Conservation (phyloP, 2,797 vertebrate species). For the Chiloscyllium punctatum region DNA sequence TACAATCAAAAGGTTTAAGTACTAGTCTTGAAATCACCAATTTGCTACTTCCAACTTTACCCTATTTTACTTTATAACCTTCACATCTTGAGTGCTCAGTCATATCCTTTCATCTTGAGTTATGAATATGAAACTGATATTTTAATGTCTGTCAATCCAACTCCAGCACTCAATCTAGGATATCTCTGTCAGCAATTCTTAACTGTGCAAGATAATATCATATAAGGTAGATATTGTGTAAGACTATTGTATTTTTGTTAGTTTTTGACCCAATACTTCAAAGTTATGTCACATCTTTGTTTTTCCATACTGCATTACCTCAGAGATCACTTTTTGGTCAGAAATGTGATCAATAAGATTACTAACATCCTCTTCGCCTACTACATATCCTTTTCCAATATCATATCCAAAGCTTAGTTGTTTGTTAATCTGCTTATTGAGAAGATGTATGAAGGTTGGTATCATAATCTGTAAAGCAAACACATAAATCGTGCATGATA, state of each 20-base stretch:
- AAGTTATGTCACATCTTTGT: background rate
- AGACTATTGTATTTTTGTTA: background rate
- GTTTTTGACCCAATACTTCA: background rate
- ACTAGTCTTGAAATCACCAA: background rate
- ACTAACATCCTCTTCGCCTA: slow-evolving; percentile 41
- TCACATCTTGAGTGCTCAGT: background rate
- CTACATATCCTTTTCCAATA: slow-evolving; percentile 43
- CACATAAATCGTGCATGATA: background rate
- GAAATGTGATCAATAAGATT: slow-evolving; percentile 43
- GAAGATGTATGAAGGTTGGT: slow-evolving; percentile 38
- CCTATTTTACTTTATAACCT: background rate
- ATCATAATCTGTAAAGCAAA: slow-evolving; percentile 40
- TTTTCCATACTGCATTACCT: slow-evolving; percentile 29
- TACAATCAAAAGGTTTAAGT: background rate
- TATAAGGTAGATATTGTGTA: background rate
- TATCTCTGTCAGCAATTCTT: background rate
- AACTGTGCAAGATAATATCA: background rate
- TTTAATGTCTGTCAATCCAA: background rate
- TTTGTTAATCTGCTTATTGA: slow-evolving; percentile 42
- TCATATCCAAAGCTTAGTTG: slow-evolving; percentile 43
- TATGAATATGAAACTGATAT: background rate
- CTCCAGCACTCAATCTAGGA: background rate
- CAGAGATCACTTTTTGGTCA: slow-evolving; percentile 40
- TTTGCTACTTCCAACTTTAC: background rate
- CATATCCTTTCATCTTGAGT: background rate